Percentiles rank a stretch among this genome's conserved stretches.
phyloP scores from a whole-genome alignment of 1,140 invertebrate species.

The Atta cephalotes region DNA sequence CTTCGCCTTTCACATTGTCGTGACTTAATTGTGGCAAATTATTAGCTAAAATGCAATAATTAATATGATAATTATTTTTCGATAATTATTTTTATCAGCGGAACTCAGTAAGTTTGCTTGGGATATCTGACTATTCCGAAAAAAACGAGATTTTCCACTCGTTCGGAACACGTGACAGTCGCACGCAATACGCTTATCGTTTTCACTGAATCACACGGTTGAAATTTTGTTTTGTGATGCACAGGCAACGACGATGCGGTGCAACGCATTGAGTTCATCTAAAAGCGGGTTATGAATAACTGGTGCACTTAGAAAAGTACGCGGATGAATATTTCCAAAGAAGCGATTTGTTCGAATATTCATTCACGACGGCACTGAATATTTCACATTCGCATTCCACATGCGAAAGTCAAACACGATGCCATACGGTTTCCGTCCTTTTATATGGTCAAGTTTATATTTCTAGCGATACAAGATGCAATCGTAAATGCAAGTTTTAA shows the following conservation, averaged over 20 bases:
- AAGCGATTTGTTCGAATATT: slow-evolving; percentile 59
- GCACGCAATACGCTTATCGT: slow-evolving; percentile 19
- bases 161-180: background rate
- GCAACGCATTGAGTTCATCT: slow-evolving; percentile 63
- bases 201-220: slow-evolving; percentile 10
- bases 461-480: background rate
- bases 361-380: slow-evolving; percentile 30
- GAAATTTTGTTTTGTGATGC: slow-evolving; percentile 61
- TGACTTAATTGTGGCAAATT: background rate
- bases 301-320: slow-evolving; percentile 67
- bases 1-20: background rate
- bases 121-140: background rate
- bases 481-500: slow-evolving; percentile 20
- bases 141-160: background rate
- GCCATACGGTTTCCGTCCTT: background rate
- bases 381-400: slow-evolving; percentile 22
- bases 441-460: slow-evolving; percentile 43
- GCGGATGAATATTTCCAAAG: slow-evolving; percentile 71
- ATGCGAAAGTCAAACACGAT: slow-evolving; percentile 3
- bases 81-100: background rate
- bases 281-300: slow-evolving; percentile 76
- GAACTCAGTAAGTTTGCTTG: background rate
- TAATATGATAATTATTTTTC: background rate
- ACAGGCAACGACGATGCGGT: slow-evolving; percentile 34
- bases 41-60: background rate